Base-by-base conservation (phyloP, 2,797 vertebrate species). In the Peromyscus eremicus region DNA sequence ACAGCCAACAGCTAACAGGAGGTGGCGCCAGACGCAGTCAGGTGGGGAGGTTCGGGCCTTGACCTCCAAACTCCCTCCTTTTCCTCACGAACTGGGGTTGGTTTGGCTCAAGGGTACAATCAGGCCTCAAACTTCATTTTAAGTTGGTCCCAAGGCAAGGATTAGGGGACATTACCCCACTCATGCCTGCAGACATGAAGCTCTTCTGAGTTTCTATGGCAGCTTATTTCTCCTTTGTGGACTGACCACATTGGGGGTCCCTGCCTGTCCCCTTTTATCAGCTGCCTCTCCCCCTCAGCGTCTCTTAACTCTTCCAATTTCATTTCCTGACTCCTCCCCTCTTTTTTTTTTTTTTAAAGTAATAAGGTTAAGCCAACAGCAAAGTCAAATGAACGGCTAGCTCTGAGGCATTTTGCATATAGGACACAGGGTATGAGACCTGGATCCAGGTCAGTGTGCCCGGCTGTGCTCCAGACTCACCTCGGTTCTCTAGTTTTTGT, bases 401-500 rank as follows among this genome's bases (percentile, higher is more conserved):
- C 23, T 32, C 32, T 7, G 25, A 27, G 84, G 27, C 52, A 71
- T 73, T 43, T 40, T n/a, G 57, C 77, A 11, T 1, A 5, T 3
- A 52, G 49, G 62, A 21, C 19, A 10, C 46, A 52, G 21, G 16
- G 43, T 82, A 19, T 82, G 0, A 19, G 21, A 16, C 55, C 34
- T 16, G 7, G 19, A 73, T 23, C 10, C 43, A 17, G 52, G 7
- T 37, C 21, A 6, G 62, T 34, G 49, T 2, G 10, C 60, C 46
- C 4, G 14, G 46, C 17, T 76, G 11, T 5, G 52, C 17, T 17
- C 37, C 21, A 13, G 0, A 8, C 11, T 32, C 0, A 32, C 3
- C 37, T 25, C 25, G 84, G 57, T 29, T 52, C 11, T 29, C 86
- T 25, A 52, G n/a, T 46, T 46, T 46, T 46, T 23, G 46, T 12